Evolutionary conservation across 2,797 vertebrate species (phyloP).

Genomic region (Allenopithecus nigroviridis): DNA sequence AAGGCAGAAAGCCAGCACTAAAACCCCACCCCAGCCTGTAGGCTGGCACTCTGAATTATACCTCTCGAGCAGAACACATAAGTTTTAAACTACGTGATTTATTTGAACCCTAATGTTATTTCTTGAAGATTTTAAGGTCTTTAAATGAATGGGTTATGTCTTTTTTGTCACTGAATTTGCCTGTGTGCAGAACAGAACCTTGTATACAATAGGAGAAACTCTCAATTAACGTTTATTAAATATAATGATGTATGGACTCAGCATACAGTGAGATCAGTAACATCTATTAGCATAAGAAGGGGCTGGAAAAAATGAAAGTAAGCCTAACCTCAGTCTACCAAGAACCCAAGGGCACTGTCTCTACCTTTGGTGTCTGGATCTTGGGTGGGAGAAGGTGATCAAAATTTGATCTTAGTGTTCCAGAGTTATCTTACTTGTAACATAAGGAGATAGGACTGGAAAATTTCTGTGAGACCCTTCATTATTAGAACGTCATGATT

Average conservation of each 20-base stretch:
- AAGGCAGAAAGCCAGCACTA: not conserved
- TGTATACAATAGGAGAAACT: not conserved
- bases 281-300: not conserved
- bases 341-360: not conserved
- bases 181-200: not conserved
- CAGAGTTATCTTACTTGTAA: not conserved
- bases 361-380: not conserved
- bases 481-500: not conserved
- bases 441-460: not conserved
- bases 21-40: not conserved
- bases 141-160: not conserved
- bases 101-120: not conserved
- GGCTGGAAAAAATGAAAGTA: not conserved
- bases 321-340: not conserved
- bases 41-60: not conserved
- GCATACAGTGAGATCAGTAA: not conserved
- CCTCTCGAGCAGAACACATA: not conserved
- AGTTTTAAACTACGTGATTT: not conserved
- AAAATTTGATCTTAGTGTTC: not conserved
- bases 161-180: not conserved
- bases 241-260: not conserved
- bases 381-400: not conserved
- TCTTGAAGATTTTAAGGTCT: conserved; percentile 13
- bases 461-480: not conserved
- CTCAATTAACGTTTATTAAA: conserved; percentile 28